Conservation (phyloP, 2,888 invertebrate species). For the Polydrusus tereticollis region DNA sequence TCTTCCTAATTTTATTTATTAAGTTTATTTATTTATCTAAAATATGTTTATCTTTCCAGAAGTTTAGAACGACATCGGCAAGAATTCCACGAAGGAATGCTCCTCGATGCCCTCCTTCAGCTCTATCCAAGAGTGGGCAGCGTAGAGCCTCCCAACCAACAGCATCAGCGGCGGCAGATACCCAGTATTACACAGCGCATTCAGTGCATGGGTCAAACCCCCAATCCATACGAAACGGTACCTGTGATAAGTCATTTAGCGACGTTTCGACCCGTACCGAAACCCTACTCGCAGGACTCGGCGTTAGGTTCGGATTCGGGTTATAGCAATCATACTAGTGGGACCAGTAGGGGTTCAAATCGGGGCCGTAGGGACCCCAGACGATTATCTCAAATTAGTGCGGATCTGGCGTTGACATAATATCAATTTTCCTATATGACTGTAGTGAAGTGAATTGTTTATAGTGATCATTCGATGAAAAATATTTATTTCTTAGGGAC, state of each 20-base stretch:
- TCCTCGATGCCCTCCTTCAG: constrained; percentile 80
- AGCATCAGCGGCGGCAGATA: constrained; percentile 58
- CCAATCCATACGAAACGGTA: constrained; percentile 77
- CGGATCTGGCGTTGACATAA: constrained; percentile 66
- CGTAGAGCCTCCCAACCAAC: constrained; percentile 70
- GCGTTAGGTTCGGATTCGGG: constrained; percentile 89
- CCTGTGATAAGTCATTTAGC: constrained; percentile 76
- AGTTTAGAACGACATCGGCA: constrained; percentile 72
- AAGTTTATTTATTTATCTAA: too few relatives aligned
- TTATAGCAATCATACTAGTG: constrained; percentile 85
- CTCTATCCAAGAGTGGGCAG: constrained; percentile 81
- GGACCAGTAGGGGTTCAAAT: constrained; percentile 65
- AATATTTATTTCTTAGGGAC: neutral
- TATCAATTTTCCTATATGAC: constrained; percentile 26
- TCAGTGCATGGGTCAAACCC: constrained; percentile 64
- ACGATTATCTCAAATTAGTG: constrained; percentile 66
- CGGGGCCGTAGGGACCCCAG: constrained; percentile 64
- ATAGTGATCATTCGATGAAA: constrained; percentile 3
- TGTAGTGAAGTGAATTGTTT: constrained; percentile 16
- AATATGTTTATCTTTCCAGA: constrained; percentile 58
- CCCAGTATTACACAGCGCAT: constrained; percentile 66
- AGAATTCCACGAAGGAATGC: constrained; percentile 85
- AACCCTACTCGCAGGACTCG: constrained; percentile 79
- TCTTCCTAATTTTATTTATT: neutral
- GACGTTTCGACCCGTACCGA: constrained; percentile 74